Percentiles rank a stretch among this genome's conserved stretches.
phyloP scores from a whole-genome alignment of 1,140 invertebrate species.

The Drosophila mojavensis region DNA sequence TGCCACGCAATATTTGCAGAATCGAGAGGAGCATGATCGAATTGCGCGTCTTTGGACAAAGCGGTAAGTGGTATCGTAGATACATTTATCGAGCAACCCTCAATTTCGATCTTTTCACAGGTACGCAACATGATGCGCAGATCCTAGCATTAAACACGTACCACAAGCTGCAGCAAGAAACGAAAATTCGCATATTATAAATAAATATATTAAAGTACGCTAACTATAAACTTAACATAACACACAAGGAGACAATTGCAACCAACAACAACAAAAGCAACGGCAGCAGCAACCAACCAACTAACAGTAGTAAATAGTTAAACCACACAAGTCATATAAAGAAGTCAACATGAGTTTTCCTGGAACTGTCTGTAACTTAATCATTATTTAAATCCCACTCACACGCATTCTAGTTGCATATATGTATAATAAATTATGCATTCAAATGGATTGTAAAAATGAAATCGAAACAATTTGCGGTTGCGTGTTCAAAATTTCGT shows the following conservation, averaged over 20 bases:
- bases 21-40: slow-evolving; percentile 98
- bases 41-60: slow-evolving; percentile 99
- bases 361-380: slow-evolving; percentile 9
- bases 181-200: slow-evolving; percentile 80
- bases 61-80: slow-evolving; percentile 91
- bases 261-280: slow-evolving; percentile 23
- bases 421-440: slow-evolving; percentile 24
- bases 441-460: slow-evolving; percentile 28
- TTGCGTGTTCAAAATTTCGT: slow-evolving; percentile 17
- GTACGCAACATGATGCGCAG: slow-evolving; percentile 84
- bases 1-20: slow-evolving; percentile 98
- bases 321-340: slow-evolving; percentile 48
- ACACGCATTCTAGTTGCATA: slow-evolving; percentile 11
- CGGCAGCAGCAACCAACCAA: slow-evolving; percentile 32
- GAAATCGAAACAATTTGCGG: slow-evolving; percentile 6
- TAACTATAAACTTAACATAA: slow-evolving; percentile 78
- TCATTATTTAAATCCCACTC: background rate
- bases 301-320: slow-evolving; percentile 34
- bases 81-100: background rate
- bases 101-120: slow-evolving; percentile 22
- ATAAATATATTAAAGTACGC: slow-evolving; percentile 78
- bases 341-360: slow-evolving; percentile 11
- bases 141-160: slow-evolving; percentile 62
- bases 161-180: slow-evolving; percentile 70
- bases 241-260: slow-evolving; percentile 37